Conservation (phyloP, 92 coral and sea anemone genomes). For the Bergia sp. region DNA sequence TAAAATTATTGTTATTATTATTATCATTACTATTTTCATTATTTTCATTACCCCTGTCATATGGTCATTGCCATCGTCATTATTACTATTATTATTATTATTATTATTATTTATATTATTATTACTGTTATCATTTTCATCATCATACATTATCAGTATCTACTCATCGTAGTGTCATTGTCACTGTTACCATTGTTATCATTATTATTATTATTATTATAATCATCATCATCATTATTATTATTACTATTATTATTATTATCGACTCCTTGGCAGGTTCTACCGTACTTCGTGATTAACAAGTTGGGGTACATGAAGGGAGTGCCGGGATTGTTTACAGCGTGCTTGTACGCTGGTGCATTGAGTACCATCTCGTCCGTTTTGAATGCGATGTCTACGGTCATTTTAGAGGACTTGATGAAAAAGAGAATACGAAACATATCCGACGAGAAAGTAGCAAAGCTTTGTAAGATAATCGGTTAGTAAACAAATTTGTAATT, state of each 20-base stretch:
- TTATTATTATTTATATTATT: too few relatives aligned
- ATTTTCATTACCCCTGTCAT: too few relatives aligned
- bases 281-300: constrained; percentile 45
- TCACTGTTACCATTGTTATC: too few relatives aligned
- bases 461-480: constrained; percentile 16
- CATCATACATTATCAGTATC: too few relatives aligned
- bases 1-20: too few relatives aligned
- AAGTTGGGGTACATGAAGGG: constrained; percentile 46
- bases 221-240: too few relatives aligned
- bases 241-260: not conserved
- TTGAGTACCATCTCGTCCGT: constrained; percentile 21
- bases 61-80: too few relatives aligned
- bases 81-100: too few relatives aligned
- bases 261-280: constrained; percentile 11
- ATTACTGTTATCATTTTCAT: too few relatives aligned
- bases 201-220: too few relatives aligned
- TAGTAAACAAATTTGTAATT: not conserved
- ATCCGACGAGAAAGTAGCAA: constrained; percentile 13
- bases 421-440: not conserved
- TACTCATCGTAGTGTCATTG: too few relatives aligned
- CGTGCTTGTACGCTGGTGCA: constrained; percentile 37
- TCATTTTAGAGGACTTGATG: constrained; percentile 11
- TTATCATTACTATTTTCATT: too few relatives aligned
- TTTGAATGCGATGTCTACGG: not conserved
- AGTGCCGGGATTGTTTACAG: constrained; percentile 46